phyloP scores from a whole-genome alignment of 1,140 invertebrate genomes.

The Apis laboriosa region DNA sequence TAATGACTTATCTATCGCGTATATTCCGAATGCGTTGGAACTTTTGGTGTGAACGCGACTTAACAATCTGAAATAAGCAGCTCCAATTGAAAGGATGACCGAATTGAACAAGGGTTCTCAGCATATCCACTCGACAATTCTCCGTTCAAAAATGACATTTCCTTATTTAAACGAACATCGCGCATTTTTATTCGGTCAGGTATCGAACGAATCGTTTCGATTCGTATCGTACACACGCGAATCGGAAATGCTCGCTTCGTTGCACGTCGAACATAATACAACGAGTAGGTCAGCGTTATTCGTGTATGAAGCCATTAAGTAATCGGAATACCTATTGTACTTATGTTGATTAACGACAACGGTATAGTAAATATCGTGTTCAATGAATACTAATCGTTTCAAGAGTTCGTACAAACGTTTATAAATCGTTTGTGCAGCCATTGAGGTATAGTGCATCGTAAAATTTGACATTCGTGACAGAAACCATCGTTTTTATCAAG shows the following conservation, averaged over 20 bases:
- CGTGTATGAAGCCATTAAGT: conserved; percentile 45
- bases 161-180: conserved; percentile 9
- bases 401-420: conserved; percentile 23
- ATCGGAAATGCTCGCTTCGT: background rate
- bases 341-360: conserved; percentile 38
- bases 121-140: conserved; percentile 26
- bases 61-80: conserved; percentile 47
- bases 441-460: background rate
- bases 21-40: background rate
- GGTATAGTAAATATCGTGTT: conserved; percentile 33
- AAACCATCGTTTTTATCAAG: background rate
- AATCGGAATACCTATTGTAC: conserved; percentile 48
- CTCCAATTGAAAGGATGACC: conserved; percentile 42
- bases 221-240: background rate
- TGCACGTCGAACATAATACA: background rate
- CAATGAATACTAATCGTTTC: conserved; percentile 35
- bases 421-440: conserved; percentile 8
- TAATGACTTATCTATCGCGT: background rate
- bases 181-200: background rate
- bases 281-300: conserved; percentile 38
- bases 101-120: conserved; percentile 41
- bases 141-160: conserved; percentile 25
- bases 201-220: background rate
- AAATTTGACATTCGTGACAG: background rate
- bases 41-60: conserved; percentile 41